Conservation (phyloP, 2,113 vertebrate species). For the Daphoenositta chrysoptera region DNA sequence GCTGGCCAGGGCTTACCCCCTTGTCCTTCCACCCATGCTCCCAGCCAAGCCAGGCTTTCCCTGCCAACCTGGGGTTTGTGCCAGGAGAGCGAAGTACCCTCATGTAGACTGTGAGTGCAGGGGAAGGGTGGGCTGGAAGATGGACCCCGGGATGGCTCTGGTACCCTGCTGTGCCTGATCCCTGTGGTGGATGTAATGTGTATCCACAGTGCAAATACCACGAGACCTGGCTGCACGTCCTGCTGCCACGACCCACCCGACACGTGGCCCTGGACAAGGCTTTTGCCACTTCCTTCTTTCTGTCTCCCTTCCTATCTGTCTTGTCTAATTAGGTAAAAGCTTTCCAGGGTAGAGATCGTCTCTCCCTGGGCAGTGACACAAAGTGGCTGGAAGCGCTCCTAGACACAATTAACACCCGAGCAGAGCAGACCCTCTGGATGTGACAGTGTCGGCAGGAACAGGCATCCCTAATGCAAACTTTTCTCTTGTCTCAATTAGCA, state of each 20-base stretch:
- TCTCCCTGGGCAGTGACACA: background rate
- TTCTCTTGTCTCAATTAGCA: constrained; percentile 2
- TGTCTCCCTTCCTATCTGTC: background rate
- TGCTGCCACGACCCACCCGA: background rate
- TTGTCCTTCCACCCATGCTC: rapidly evolving
- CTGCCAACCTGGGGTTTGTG: background rate
- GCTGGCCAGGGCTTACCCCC: background rate
- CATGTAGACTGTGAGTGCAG: rapidly evolving
- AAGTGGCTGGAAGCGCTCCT: background rate
- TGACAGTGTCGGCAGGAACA: background rate
- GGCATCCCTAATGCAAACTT: background rate
- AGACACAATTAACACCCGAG: background rate
- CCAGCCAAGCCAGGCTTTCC: background rate
- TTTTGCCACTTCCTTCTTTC: constrained; percentile 25
- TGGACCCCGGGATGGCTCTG: rapidly evolving
- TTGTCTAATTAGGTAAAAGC: constrained; percentile 40
- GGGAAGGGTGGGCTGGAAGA: background rate
- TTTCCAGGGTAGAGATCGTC: background rate
- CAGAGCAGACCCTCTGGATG: background rate
- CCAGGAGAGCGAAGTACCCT: background rate
- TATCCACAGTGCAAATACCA: background rate
- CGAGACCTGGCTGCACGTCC: background rate
- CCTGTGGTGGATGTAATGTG: background rate
- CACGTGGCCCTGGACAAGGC: background rate
- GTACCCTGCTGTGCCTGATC: rapidly evolving